A percentile compares a stretch with the other conserved stretches of the same genome.
Evolutionary conservation across 2,797 vertebrate species (phyloP).

Genomic region (Chrysolophus pictus): DNA sequence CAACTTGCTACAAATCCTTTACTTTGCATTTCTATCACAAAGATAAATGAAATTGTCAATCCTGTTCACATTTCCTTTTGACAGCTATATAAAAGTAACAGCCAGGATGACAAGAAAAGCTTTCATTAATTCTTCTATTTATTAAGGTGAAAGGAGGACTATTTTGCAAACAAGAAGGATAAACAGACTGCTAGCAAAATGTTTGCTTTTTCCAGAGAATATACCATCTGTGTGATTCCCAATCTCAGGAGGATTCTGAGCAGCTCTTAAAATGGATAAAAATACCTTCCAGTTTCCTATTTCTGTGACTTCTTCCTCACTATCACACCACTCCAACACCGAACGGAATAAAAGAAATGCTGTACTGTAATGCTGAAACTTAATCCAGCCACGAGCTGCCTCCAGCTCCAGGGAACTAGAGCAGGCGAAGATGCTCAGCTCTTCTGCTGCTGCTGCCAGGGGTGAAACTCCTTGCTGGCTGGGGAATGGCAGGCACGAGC

Average conservation of each 20-base stretch:
- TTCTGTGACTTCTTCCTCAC: neutral
- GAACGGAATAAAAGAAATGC: neutral
- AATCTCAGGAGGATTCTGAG: neutral
- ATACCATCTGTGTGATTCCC: neutral
- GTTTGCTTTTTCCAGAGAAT: slow-evolving; percentile 4
- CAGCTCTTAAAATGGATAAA: slow-evolving; percentile 7
- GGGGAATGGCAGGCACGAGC: neutral
- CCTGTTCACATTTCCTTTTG: slow-evolving; percentile 61
- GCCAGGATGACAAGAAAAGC: slow-evolving; percentile 26
- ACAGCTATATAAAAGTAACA: slow-evolving; percentile 54
- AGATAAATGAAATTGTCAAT: slow-evolving; percentile 68
- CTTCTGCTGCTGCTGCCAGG: accelerated
- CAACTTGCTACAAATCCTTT: slow-evolving; percentile 60
- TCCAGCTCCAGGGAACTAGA: neutral
- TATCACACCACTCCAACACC: neutral
- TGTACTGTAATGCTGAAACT: neutral
- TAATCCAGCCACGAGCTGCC: neutral
- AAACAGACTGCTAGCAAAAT: slow-evolving; percentile 19
- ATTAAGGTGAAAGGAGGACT: slow-evolving; percentile 51
- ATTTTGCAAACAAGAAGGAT: slow-evolving; percentile 39
- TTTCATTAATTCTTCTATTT: slow-evolving; percentile 65
- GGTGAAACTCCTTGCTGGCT: neutral
- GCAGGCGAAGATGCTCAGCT: neutral
- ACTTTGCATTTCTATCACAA: slow-evolving; percentile 68
- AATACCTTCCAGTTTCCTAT: neutral